Conservation (phyloP, 2,888 invertebrate species). For the Eurois occulta region DNA sequence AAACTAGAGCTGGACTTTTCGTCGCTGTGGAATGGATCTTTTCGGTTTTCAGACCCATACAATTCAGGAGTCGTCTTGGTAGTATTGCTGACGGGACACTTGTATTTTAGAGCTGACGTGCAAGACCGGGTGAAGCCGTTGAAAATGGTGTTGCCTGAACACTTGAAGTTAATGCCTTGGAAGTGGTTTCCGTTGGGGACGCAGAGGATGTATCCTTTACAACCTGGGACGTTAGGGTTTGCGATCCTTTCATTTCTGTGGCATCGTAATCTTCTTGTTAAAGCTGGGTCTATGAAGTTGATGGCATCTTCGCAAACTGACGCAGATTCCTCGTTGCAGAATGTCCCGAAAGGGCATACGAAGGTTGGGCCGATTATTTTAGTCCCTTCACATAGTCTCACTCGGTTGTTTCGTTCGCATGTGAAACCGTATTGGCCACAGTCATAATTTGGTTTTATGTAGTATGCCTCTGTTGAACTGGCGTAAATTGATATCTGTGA, state of each 20-base stretch:
- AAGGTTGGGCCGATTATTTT: conserved; percentile 82
- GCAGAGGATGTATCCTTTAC: conserved; percentile 88
- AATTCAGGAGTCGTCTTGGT: conserved; percentile 72
- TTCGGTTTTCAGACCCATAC: conserved; percentile 72
- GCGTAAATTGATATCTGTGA: conserved; percentile 64
- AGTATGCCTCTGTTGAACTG: conserved; percentile 66
- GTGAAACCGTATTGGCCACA: conserved; percentile 86
- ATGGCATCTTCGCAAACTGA: conserved; percentile 83
- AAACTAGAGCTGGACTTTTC: conserved; percentile 48
- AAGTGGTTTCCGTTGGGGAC: conserved; percentile 85
- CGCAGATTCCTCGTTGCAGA: conserved; percentile 86
- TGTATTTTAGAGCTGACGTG: conserved; percentile 83
- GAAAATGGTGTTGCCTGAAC: conserved; percentile 85
- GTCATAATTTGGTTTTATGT: conserved; percentile 70
- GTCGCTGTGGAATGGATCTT: conserved; percentile 63
- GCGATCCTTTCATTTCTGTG: conserved; percentile 84
- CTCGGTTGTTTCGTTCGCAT: conserved; percentile 79
- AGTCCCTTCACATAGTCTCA: conserved; percentile 83
- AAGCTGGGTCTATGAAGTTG: conserved; percentile 81
- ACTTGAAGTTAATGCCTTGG: conserved; percentile 87
- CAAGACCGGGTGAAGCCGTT: conserved; percentile 85
- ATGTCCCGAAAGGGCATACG: conserved; percentile 82
- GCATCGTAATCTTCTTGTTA: conserved; percentile 80
- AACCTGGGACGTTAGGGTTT: conserved; percentile 84
- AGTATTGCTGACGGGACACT: conserved; percentile 78